Conservation (phyloP, 2,113 vertebrate genomes). For the Corynorhinus townsendii region DNA sequence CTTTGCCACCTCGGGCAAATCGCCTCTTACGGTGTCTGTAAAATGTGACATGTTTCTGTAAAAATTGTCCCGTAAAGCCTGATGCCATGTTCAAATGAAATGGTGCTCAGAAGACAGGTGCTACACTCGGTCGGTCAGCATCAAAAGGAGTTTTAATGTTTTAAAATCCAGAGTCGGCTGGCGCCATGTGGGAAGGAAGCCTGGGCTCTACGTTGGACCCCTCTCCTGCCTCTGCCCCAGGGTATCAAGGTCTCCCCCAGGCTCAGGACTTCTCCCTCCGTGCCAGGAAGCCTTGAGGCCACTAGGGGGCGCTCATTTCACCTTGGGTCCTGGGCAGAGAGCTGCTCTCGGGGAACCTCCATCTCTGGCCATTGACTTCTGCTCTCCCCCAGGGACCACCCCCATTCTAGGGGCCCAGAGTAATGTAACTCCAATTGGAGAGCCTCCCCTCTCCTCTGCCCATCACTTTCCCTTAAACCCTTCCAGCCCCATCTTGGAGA, state of each 20-base stretch:
- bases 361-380: neutral
- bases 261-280: neutral
- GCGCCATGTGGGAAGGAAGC: neutral
- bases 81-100: neutral
- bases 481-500: neutral
- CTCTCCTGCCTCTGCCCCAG: neutral
- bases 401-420: neutral
- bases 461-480: too few species aligned
- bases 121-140: neutral
- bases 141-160: neutral
- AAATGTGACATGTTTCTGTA: neutral
- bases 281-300: neutral
- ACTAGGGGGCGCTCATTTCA: slow-evolving; percentile 31
- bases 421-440: neutral
- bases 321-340: neutral
- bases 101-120: neutral
- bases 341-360: neutral
- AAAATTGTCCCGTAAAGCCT: neutral
- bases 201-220: neutral
- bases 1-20: neutral
- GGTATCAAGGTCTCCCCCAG: neutral
- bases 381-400: neutral
- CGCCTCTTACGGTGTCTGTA: neutral
- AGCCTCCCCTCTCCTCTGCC: neutral
- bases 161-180: neutral